These are phyloP conservation scores for Drosophila anceps DNA, from an alignment of 2,888 invertebrate species.

Conservation along the genomic window DNA sequence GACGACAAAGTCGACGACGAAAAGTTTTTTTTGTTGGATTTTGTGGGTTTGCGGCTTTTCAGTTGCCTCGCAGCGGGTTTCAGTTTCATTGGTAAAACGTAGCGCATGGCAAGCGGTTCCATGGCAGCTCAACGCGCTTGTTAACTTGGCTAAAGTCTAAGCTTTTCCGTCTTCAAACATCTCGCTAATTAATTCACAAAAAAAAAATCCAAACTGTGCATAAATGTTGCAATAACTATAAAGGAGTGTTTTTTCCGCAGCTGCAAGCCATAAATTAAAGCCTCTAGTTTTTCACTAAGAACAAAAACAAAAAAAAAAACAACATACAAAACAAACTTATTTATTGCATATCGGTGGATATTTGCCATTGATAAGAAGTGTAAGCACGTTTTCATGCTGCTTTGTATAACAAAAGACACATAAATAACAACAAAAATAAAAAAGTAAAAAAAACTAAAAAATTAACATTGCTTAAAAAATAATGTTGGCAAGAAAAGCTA, in stretches of 20 bases:
- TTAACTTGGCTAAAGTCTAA: conserved; percentile 31
- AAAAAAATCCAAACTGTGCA: conserved; percentile 13
- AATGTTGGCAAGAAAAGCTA: no score
- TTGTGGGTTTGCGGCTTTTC: conserved; percentile 59
- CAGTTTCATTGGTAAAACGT: conserved; percentile 73
- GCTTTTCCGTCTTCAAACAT: conserved; percentile 44
- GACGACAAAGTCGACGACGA: conserved; percentile 31
- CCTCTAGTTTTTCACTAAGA: conserved; percentile 11
- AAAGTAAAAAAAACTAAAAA: not conserved
- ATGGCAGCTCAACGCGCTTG: conserved; percentile 38
- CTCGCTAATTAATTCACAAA: conserved; percentile 45
- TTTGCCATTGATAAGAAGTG: conserved; percentile 25
- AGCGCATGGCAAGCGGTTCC: conserved; percentile 71
- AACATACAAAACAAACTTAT: conserved; percentile 18
- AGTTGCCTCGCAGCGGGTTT: conserved; percentile 61
- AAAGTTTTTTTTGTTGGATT: conserved; percentile 39
- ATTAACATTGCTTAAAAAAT: not conserved
- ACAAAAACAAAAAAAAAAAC: conserved; percentile 8
- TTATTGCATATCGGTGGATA: conserved; percentile 39
- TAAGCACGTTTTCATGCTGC: conserved; percentile 16
- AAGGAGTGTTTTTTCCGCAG: conserved; percentile 43
- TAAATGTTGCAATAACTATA: conserved; percentile 32
- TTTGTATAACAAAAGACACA: not conserved
- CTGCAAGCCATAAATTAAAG: conserved; percentile 64
- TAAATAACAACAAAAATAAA: not conserved